Evolutionary conservation across 37 sponge, comb jelly and placozoan species (phyloP), one percentile per base, ranked within the genome.

Genomic region (Agelas oroides): DNA sequence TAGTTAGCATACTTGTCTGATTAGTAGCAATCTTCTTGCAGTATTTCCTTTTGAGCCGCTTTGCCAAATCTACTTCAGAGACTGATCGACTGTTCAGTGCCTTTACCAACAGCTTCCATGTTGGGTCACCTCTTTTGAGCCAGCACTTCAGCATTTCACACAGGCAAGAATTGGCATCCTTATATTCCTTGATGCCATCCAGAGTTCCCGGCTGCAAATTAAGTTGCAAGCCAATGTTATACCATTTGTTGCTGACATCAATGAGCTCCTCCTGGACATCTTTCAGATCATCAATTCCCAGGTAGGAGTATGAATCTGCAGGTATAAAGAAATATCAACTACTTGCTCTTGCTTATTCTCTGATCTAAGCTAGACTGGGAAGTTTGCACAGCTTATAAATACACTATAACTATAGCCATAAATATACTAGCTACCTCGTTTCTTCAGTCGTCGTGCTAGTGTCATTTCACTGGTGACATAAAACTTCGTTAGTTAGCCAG

Each of bases 91-190:
- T 75, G 14, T 30, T 25, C 34, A 75, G 35, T 19, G 59, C 76
- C 27, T 41, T 27, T 2, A 55, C 20, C 2, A 75, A 31, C 18
- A 31, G 2, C 34, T 15, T 25, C 76, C 76, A 75, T 5, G 69
- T 32, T 18, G 33, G 59, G 16, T 17, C 21, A 17, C 2, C 34
- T 21, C 34, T 19, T 2, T 77, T 63, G 38, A 77, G 19, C 63
- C 78, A 77, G 23, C 35, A 36, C 46, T 77, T 77, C 34, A 77
- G 63, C 64, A 36, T 63, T 38, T 77, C 78, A 36, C 65, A 18
- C 21, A 63, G 25, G 20, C 63, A 61, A 16, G 19, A 38, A 17
- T 32, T 1, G 28, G 1, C 28, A 6, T 28, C 35, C 6, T 71
- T 17, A 46, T 71, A 13, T 46, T 38, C 24, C 46, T 6, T 71